Base-by-base conservation (phyloP, 1,140 invertebrate species). In the Drosophila mauritiana region DNA sequence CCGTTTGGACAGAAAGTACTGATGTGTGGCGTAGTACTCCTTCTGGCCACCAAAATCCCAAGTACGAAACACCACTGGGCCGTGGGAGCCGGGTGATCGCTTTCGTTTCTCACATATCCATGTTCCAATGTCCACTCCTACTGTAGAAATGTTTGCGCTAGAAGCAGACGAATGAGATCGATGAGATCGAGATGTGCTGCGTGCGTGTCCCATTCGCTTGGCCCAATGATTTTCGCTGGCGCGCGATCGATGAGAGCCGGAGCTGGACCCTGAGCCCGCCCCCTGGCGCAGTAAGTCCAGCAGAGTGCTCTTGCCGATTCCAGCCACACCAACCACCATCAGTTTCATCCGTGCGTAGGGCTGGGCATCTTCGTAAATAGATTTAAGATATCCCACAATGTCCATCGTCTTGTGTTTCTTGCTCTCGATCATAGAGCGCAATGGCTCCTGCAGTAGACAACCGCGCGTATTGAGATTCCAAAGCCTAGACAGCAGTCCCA, bases 41-140 rank as follows among this genome's bases (percentile, higher is more conserved):
- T 96, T 95, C 93, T 99, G 98, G 0, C 98, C 98, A n/a, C 98
- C 98, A 94, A 99, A 99, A 93, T 99, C 99, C 98, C 99, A 99
- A 0, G 98, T 99, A 59, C 98, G 94, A 93, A 99, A 99, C n/a
- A 97, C 96, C 46, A 99, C 96, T 0, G 97, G 95, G 0, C 98
- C 98, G 72, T 96, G 95, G 1, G 95, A 95, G 10, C 95, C 95
- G 0, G 69, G 80, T 8, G 93, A 92, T 37, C 92, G 92, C 48
- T 94, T 93, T 40, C 96, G 94, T 83, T 97, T 97, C 90, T 99
- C 98, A 92, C 97, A 98, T 8, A 96, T 94, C 98, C 96, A 99
- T 85, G 98, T 97, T 55, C 97, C 96, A 63, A 99, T 99, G 91
- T 99, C 98, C 12, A 99, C 98, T 3, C 98, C 98, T 53, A 99